phyloP scores from a whole-genome alignment of 2,888 invertebrate genomes.

The Apeira syringaria region DNA sequence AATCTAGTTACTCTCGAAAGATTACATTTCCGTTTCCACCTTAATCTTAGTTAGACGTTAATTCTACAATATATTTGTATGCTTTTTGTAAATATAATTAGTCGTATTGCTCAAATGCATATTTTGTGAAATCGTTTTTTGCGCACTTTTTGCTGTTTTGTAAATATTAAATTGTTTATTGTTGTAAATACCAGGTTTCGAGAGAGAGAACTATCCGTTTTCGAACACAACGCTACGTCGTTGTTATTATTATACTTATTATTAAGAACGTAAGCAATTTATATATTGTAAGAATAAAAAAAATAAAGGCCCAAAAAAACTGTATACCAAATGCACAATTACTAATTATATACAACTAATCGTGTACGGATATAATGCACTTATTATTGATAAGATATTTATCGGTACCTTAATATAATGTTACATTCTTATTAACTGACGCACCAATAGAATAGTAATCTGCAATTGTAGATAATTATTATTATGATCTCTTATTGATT shows the following conservation, averaged over 20 bases:
- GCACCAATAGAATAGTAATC: conserved; percentile 66
- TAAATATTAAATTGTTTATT: conserved; percentile 61
- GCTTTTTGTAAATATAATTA: conserved; percentile 77
- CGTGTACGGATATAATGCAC: conserved; percentile 61
- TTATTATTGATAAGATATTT: conserved; percentile 48
- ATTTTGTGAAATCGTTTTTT: conserved; percentile 82
- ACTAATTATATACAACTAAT: conserved; percentile 60
- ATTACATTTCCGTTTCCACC: conserved; percentile 23
- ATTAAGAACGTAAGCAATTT: conserved; percentile 33
- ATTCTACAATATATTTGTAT: conserved; percentile 49
- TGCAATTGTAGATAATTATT: conserved; percentile 50
- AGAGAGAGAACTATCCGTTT: conserved; percentile 61
- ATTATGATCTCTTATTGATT: conserved; percentile 13
- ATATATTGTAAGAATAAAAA: conserved; percentile 61
- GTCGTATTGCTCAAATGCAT: conserved; percentile 82
- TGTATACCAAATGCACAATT: conserved; percentile 79
- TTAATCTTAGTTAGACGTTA: conserved; percentile 29
- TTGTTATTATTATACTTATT: too few relatives aligned
- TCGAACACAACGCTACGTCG: conserved; percentile 29
- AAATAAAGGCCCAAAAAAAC: conserved; percentile 73
- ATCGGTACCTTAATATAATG: conserved; percentile 43
- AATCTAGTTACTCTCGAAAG: conserved; percentile 20
- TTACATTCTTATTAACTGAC: conserved; percentile 43
- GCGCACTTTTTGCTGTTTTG: conserved; percentile 81
- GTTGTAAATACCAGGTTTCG: conserved; percentile 53